A percentile compares a stretch with the other conserved stretches of the same genome.
phyloP scores from a whole-genome alignment of 2,797 vertebrate species.

The Thamnophis elegans region DNA sequence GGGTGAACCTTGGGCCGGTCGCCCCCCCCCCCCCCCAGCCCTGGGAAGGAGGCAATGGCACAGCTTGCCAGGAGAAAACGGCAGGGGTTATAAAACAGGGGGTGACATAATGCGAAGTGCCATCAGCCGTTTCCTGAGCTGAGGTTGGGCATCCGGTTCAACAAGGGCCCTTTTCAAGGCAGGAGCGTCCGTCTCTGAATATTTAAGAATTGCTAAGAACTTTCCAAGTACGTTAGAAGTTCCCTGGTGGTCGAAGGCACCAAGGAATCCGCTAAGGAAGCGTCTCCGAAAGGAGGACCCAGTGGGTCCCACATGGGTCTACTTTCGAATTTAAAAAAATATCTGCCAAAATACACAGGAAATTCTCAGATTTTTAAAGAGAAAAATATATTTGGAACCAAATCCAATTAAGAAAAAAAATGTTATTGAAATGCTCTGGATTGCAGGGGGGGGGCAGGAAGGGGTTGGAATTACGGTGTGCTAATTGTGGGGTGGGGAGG shows the following conservation, averaged over 20 bases:
- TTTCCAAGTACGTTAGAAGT: not conserved
- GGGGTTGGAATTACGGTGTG: not conserved
- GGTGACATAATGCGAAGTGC: not conserved
- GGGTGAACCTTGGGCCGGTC: not conserved
- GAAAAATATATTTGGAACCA: not conserved
- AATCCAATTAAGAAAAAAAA: not conserved
- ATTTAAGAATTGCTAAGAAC: no score
- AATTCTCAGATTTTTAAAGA: not conserved
- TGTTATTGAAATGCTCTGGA: not conserved
- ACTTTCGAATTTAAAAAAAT: not conserved
- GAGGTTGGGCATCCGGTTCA: not conserved
- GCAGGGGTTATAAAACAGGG: not conserved
- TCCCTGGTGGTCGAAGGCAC: not conserved
- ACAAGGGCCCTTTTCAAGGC: not conserved
- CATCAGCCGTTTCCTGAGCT: not conserved
- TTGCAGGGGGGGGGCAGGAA: rapidly evolving
- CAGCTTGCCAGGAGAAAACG: no score
- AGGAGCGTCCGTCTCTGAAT: rapidly evolving
- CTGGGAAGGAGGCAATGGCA: not conserved
- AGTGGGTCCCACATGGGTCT: rapidly evolving
- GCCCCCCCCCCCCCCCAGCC: no score
- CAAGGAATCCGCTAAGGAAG: not conserved
- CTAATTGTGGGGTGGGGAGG: not conserved
- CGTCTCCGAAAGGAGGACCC: not conserved
- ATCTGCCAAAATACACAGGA: no score